Percentiles rank a stretch among this genome's conserved stretches.
These are phyloP conservation scores for Eupithecia tripunctaria DNA, from an alignment of 2,888 invertebrate genomes.

Conservation along the genomic window DNA sequence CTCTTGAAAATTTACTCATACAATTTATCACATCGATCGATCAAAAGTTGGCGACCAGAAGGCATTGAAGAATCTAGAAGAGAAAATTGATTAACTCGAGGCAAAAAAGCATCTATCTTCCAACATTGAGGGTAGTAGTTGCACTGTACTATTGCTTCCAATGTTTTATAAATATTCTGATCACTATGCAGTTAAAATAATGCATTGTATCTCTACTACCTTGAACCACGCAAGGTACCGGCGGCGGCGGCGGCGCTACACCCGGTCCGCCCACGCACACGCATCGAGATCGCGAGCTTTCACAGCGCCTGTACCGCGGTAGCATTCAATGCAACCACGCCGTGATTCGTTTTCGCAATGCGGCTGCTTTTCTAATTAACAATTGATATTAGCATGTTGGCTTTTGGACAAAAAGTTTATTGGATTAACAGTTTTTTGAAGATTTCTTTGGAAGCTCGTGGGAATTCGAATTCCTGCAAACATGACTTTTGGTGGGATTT, in stretches of 20 bases:
- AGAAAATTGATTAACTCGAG: too few species aligned
- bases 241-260: constrained; percentile 63
- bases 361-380: constrained; percentile 30
- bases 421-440: constrained; percentile 10
- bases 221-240: constrained; percentile 37
- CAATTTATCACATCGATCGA: too few species aligned
- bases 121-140: too few species aligned
- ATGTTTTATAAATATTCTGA: background rate
- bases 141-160: too few species aligned
- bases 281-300: constrained; percentile 77
- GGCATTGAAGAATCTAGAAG: too few species aligned
- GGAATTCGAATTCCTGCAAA: background rate
- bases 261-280: constrained; percentile 78
- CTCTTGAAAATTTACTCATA: too few species aligned
- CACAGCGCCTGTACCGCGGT: constrained; percentile 64
- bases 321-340: constrained; percentile 40
- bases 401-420: constrained; percentile 13
- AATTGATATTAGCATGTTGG: constrained; percentile 17
- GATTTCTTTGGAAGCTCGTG: constrained; percentile 1
- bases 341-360: constrained; percentile 34
- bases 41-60: too few species aligned
- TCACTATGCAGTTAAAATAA: constrained; percentile 12
- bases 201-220: constrained; percentile 17
- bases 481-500: background rate
- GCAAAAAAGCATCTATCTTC: too few species aligned